Conservation (phyloP, 2,113 vertebrate genomes). For the Paramisgurnus dabryanus region DNA sequence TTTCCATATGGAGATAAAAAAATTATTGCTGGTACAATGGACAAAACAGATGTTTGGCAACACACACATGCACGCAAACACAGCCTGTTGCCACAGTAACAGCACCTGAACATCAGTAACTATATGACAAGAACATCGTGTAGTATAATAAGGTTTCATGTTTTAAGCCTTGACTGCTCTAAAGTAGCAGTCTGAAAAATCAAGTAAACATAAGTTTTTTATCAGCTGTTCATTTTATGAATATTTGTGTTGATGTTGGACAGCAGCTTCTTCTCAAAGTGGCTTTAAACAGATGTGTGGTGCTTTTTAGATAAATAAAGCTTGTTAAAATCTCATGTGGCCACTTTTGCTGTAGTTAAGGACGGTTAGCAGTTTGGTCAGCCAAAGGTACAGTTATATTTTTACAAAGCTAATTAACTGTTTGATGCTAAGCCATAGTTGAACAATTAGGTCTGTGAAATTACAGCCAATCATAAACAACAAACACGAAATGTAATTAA, state of each 20-base stretch:
- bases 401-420: too few species aligned
- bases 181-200: background rate
- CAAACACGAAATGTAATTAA: background rate
- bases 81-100: slow-evolving; percentile 66
- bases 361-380: background rate
- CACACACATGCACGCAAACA: slow-evolving; percentile 59
- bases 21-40: slow-evolving; percentile 62
- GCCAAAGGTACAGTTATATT: background rate
- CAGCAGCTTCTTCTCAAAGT: background rate
- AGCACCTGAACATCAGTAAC: slow-evolving; percentile 69
- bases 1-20: slow-evolving; percentile 71
- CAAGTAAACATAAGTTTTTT: background rate
- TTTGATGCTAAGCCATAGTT: too few species aligned
- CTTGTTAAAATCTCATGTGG: slow-evolving; percentile 5
- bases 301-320: background rate
- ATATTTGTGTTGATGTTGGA: background rate
- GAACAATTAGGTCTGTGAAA: background rate
- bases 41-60: slow-evolving; percentile 57
- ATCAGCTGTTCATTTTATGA: background rate
- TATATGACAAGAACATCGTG: background rate
- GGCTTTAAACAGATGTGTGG: background rate
- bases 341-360: background rate
- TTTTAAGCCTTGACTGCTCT: background rate
- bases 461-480: background rate
- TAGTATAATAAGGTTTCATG: background rate